A percentile compares a stretch with the other conserved stretches of the same genome.
phyloP scores from a whole-genome alignment of 1,140 invertebrate species.

The Hyles vespertilio region DNA sequence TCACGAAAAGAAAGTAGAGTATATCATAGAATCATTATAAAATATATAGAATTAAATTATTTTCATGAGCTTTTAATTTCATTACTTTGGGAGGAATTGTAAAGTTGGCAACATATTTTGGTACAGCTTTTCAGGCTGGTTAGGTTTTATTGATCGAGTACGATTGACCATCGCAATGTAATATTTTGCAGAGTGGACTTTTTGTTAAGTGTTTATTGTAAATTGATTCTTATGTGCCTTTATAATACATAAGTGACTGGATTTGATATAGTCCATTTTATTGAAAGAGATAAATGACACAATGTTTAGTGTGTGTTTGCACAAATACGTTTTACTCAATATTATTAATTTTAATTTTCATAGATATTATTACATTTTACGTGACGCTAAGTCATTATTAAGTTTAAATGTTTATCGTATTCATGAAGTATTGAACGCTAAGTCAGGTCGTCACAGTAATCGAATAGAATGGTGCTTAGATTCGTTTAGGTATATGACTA shows the following conservation, averaged over 20 bases:
- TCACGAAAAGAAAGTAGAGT: constrained; percentile 13
- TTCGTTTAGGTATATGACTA: constrained; percentile 62
- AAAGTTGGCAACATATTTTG: no score
- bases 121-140: constrained; percentile 19
- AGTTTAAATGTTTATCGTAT: constrained; percentile 59
- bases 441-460: constrained; percentile 66
- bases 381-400: constrained; percentile 59
- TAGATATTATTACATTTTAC: constrained; percentile 49
- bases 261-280: constrained; percentile 62
- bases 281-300: constrained; percentile 48
- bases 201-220: constrained; percentile 49
- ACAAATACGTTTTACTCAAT: constrained; percentile 63
- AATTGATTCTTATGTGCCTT: constrained; percentile 72
- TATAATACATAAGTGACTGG: constrained; percentile 62
- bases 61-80: constrained; percentile 1
- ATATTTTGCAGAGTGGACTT: constrained; percentile 34
- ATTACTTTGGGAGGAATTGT: no score
- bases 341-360: constrained; percentile 49
- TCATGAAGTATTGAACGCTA: constrained; percentile 63
- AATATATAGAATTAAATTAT: background rate
- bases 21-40: constrained; percentile 11
- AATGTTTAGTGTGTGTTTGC: constrained; percentile 63
- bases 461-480: constrained; percentile 75
- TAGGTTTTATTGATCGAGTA: constrained; percentile 11
- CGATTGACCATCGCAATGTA: background rate